These are phyloP conservation scores for Anabacerthia variegaticeps DNA, from an alignment of 2,797 vertebrate species.

Conservation along the genomic window DNA sequence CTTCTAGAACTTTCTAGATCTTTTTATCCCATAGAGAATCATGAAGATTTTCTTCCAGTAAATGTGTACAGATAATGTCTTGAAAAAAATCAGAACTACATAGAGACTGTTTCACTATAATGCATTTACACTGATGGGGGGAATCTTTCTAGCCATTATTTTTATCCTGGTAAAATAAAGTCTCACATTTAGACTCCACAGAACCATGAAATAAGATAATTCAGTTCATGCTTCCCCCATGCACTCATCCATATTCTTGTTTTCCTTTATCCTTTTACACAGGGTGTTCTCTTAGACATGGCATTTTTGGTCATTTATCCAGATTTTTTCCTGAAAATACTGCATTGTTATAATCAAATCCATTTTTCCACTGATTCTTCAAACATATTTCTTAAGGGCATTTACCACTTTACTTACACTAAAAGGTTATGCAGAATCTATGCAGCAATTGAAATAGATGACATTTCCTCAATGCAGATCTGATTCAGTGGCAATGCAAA, in stretches of 20 bases:
- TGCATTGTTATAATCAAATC: slow-evolving; percentile 23
- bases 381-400: slow-evolving; percentile 5
- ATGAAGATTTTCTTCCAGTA: background rate
- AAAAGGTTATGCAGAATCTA: background rate
- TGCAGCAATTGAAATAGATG: background rate
- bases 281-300: background rate
- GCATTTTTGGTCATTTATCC: background rate
- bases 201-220: slow-evolving; percentile 22
- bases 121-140: background rate
- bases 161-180: background rate
- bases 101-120: background rate
- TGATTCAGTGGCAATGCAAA: background rate
- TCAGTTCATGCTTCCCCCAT: background rate
- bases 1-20: background rate
- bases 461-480: background rate
- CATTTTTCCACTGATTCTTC: slow-evolving; percentile 35
- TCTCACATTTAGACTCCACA: background rate
- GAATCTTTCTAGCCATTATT: background rate
- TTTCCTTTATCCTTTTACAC: slow-evolving; percentile 30
- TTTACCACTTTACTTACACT: background rate
- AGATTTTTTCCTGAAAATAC: slow-evolving; percentile 10
- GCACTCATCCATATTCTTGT: background rate
- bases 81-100: background rate
- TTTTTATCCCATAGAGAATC: background rate
- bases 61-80: background rate